These are phyloP conservation scores for Ectemnius lituratus DNA, from an alignment of 2,888 invertebrate genomes.

Conservation along the genomic window DNA sequence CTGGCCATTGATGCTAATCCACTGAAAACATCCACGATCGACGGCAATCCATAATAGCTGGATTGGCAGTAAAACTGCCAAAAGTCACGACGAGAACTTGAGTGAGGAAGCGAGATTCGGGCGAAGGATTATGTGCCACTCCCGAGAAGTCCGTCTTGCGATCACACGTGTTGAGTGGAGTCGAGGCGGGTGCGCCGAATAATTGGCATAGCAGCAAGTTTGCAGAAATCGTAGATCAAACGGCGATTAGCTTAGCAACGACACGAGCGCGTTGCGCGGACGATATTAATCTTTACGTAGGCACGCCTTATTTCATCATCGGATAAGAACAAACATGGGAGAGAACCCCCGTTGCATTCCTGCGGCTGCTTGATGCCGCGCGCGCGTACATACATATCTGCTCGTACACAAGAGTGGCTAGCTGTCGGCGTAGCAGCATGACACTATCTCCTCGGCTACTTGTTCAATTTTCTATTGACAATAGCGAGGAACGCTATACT, in stretches of 20 bases:
- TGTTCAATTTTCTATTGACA: no score
- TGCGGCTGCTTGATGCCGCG: constrained; percentile 10
- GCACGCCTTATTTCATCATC: constrained; percentile 49
- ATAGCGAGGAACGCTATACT: no score
- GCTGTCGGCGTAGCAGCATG: no score
- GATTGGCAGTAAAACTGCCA: no score
- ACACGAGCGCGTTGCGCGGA: constrained; percentile 32
- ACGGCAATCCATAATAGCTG: no score
- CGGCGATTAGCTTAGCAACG: constrained; percentile 43
- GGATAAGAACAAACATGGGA: constrained; percentile 27
- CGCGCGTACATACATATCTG: background rate
- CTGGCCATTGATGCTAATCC: background rate
- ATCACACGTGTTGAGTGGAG: no score
- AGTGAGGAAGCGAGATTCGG: background rate
- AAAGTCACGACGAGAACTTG: no score
- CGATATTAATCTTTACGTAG: constrained; percentile 51
- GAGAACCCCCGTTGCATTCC: constrained; percentile 27
- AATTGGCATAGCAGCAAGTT: constrained; percentile 45
- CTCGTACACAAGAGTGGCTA: no score
- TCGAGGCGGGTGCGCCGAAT: constrained; percentile 50
- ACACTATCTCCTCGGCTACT: no score
- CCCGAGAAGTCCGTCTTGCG: no score
- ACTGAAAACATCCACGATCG: background rate
- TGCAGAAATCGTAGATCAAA: constrained; percentile 48
- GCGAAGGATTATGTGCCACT: background rate